Conservation (phyloP, 1,140 invertebrate genomes). For the Ctenoplectra terminalis region DNA sequence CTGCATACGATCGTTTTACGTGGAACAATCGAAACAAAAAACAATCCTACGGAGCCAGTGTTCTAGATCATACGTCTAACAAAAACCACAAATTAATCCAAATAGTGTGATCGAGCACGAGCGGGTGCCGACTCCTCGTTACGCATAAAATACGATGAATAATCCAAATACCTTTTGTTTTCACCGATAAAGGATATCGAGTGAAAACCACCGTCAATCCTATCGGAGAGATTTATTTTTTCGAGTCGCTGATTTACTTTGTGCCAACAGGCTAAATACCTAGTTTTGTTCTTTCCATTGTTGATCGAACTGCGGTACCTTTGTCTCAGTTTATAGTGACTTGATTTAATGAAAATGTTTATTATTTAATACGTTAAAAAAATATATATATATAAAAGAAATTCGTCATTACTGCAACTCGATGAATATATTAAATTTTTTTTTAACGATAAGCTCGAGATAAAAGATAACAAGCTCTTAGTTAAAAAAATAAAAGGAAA, state of each 20-base stretch:
- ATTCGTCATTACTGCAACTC: not conserved
- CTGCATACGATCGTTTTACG: not conserved
- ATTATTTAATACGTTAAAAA: too few species aligned
- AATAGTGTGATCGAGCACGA: not conserved
- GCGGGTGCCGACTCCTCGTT: not conserved
- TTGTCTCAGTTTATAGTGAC: not conserved
- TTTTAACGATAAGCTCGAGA: not conserved
- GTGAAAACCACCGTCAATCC: not conserved
- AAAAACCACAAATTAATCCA: conserved; percentile 19
- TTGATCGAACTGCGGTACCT: not conserved
- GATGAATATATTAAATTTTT: not conserved
- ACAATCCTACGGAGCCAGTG: not conserved
- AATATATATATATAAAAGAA: too few species aligned
- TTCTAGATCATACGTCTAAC: not conserved
- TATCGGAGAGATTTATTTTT: not conserved
- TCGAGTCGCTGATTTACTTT: not conserved
- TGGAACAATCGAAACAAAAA: conserved; percentile 1
- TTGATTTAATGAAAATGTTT: not conserved
- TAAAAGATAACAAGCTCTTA: too few species aligned
- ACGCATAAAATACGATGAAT: not conserved
- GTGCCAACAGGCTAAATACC: not conserved
- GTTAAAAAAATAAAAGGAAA: not conserved
- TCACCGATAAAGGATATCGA: not conserved
- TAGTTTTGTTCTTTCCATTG: too few species aligned
- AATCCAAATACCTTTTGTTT: not conserved